phyloP scores from a whole-genome alignment of 2,113 vertebrate genomes.

The Hiodon tergisus region DNA sequence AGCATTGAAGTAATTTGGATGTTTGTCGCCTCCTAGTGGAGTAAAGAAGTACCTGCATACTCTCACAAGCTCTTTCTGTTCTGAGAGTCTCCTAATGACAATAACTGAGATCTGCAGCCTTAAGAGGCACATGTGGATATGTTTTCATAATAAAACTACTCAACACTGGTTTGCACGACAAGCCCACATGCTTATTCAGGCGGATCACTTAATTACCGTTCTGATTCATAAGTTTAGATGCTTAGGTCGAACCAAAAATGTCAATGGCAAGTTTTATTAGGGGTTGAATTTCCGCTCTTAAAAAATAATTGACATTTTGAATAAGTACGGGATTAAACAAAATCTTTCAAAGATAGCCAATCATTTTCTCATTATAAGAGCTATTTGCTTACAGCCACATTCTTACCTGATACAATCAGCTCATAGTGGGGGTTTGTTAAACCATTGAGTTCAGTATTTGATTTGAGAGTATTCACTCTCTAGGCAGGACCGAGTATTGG shows the following conservation, averaged over 20 bases:
- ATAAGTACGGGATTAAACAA: conserved; percentile 6
- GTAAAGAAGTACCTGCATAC: background rate
- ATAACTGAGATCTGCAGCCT: no score
- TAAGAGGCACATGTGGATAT: background rate
- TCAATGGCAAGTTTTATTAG: background rate
- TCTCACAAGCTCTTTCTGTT: background rate
- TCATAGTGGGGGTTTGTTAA: background rate
- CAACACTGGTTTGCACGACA: no score
- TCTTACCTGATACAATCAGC: conserved; percentile 7
- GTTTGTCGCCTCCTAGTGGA: conserved; percentile 15
- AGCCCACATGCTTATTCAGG: no score
- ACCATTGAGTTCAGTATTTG: background rate
- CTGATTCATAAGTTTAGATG: no score
- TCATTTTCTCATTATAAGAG: background rate
- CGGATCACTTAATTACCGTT: no score
- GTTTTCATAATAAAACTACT: no score
- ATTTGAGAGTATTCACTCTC: conserved; percentile 5
- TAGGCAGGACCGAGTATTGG: background rate
- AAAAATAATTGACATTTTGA: background rate
- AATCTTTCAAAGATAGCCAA: conserved; percentile 16
- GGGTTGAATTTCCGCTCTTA: background rate
- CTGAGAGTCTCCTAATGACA: background rate
- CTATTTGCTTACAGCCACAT: background rate
- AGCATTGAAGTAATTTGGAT: background rate
- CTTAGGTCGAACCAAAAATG: background rate